Evolutionary conservation across 1,140 invertebrate species (phyloP).

Genomic region (Drosophila jambulina): DNA sequence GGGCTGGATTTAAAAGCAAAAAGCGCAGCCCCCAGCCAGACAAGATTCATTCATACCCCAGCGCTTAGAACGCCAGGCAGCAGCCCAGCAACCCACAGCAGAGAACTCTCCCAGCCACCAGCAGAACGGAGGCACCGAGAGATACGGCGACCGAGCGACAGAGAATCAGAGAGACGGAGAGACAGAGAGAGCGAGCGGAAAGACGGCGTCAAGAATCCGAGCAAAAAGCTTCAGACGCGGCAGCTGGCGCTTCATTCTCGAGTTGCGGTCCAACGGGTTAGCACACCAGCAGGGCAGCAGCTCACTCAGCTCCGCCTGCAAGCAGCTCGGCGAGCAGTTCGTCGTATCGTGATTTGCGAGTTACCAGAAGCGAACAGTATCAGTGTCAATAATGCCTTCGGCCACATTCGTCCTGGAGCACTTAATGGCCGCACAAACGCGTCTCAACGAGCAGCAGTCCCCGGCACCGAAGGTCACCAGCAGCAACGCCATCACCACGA

Average conservation of each 20-base stretch:
- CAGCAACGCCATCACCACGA: slow-evolving; percentile 7
- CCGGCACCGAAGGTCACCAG: slow-evolving; percentile 2
- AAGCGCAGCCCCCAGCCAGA: slow-evolving; percentile 51
- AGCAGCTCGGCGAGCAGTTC: slow-evolving; percentile 28
- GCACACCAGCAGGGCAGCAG: slow-evolving; percentile 40
- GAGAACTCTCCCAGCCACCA: slow-evolving; percentile 1
- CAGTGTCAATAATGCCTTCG: slow-evolving; percentile 68
- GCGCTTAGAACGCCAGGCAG: slow-evolving; percentile 66
- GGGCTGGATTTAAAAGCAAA: slow-evolving; percentile 65
- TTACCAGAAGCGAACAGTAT: neutral
- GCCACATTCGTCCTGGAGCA: slow-evolving; percentile 78
- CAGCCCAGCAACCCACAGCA: slow-evolving; percentile 33
- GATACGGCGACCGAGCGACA: neutral
- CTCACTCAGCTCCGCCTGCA: slow-evolving; percentile 16
- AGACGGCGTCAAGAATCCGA: slow-evolving; percentile 36
- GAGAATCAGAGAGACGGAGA: neutral
- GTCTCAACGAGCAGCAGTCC: slow-evolving; percentile 56
- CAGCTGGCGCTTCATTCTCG: slow-evolving; percentile 75
- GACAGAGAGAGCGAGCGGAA: slow-evolving; percentile 2
- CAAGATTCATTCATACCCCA: slow-evolving; percentile 76
- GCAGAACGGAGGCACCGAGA: slow-evolving; percentile 20
- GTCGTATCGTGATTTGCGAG: neutral
- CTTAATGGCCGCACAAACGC: slow-evolving; percentile 78
- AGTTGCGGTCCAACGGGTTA: slow-evolving; percentile 73
- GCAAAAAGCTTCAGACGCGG: slow-evolving; percentile 71